A percentile compares a stretch with the other conserved stretches of the same genome.
Conservation (phyloP, 2,797 vertebrate genomes). For the Acanthurus lineatus region DNA sequence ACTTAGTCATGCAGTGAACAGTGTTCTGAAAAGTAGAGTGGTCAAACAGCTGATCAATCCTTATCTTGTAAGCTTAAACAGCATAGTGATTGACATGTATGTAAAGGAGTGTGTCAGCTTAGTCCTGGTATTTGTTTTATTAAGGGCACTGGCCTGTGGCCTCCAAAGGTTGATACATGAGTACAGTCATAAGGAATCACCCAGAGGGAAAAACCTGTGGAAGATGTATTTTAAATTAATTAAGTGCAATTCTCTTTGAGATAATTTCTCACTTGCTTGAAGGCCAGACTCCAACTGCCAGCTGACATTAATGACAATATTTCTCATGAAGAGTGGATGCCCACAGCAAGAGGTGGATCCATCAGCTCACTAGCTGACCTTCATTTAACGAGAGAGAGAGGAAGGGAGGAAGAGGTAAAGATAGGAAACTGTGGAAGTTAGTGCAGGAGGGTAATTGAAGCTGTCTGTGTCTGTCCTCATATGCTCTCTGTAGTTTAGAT, state of each 20-base stretch:
- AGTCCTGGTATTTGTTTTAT: background rate
- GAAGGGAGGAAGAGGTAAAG: slow-evolving; percentile 1
- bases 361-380: slow-evolving; percentile 63
- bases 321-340: slow-evolving; percentile 53
- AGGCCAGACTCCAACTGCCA: slow-evolving; percentile 54
- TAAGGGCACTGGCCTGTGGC: slow-evolving; percentile 18
- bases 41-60: slow-evolving; percentile 31
- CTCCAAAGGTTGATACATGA: slow-evolving; percentile 39
- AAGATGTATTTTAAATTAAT: slow-evolving; percentile 64
- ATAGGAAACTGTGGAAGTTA: slow-evolving; percentile 30
- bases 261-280: slow-evolving; percentile 62
- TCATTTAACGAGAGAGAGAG: slow-evolving; percentile 44
- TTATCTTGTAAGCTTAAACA: slow-evolving; percentile 21
- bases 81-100: slow-evolving; percentile 18
- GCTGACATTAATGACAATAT: slow-evolving; percentile 68
- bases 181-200: slow-evolving; percentile 51
- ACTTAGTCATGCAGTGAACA: slow-evolving; percentile 36
- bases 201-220: slow-evolving; percentile 52
- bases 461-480: slow-evolving; percentile 32
- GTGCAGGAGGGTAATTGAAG: slow-evolving; percentile 16
- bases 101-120: slow-evolving; percentile 8
- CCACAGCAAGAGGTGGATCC: slow-evolving; percentile 47
- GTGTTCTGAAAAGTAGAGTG: slow-evolving; percentile 1
- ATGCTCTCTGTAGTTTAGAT: slow-evolving; percentile 30
- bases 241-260: slow-evolving; percentile 63